A percentile compares a stretch with the other conserved stretches of the same genome.
phyloP scores from a whole-genome alignment of 2,888 invertebrate species.

The Eurytoma californica region DNA sequence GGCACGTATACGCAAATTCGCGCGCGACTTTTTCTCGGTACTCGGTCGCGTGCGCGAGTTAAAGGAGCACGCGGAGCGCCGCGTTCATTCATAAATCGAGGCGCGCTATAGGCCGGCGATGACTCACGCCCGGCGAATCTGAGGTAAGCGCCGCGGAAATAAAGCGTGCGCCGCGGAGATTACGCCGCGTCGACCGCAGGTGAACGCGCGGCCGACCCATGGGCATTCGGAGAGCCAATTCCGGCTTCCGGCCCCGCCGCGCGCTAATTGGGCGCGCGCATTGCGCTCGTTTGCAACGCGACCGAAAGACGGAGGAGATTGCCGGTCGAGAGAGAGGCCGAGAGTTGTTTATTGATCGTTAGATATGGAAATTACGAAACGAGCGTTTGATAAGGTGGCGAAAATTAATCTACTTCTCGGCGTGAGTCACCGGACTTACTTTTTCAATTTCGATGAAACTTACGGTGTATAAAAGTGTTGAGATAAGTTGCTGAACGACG shows the following conservation, averaged over 20 bases:
- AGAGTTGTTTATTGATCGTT: no score
- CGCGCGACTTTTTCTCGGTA: conserved; percentile 39
- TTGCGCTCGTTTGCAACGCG: background rate
- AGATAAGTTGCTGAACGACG: conserved; percentile 19
- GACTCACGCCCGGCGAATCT: conserved; percentile 59
- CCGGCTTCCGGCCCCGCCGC: no score
- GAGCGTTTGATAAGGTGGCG: no score
- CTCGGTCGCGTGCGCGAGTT: conserved; percentile 31
- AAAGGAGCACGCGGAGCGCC: background rate
- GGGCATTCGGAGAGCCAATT: no score
- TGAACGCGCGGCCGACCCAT: no score
- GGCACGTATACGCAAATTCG: conserved; percentile 40
- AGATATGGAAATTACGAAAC: no score
- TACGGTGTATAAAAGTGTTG: background rate
- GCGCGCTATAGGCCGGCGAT: conserved; percentile 45
- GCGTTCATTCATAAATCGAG: conserved; percentile 70
- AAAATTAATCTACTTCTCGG: background rate
- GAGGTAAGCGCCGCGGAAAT: conserved; percentile 60
- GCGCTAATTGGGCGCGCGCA: background rate
- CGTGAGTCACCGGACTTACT: conserved; percentile 20
- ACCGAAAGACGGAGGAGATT: background rate
- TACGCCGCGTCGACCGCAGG: no score
- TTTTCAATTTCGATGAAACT: background rate
- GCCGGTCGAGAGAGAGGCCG: background rate
- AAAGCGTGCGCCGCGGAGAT: conserved; percentile 6